phyloP scores from a whole-genome alignment of 2,888 invertebrate species.

The Trissoscelio sp. region DNA sequence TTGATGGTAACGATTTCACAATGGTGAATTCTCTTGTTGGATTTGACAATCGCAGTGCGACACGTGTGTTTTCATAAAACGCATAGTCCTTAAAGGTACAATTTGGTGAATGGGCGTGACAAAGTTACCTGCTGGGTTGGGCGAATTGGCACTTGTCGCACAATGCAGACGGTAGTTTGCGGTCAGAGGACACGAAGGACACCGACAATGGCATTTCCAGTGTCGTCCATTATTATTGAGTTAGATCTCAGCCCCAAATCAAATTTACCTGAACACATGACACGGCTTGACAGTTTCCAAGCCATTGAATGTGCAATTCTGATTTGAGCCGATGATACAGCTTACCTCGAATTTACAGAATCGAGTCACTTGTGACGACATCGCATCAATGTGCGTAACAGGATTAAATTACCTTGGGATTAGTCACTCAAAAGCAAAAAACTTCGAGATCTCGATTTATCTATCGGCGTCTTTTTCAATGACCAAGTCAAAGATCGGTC shows the following conservation, averaged over 20 bases:
- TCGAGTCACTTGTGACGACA: constrained; percentile 73
- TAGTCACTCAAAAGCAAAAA: constrained; percentile 49
- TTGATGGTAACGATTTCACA: constrained; percentile 21
- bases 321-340: constrained; percentile 57
- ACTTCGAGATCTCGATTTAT: constrained; percentile 26
- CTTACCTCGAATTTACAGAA: constrained; percentile 57
- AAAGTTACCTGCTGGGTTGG: constrained; percentile 58
- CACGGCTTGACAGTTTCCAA: constrained; percentile 77
- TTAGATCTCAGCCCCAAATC: constrained; percentile 50
- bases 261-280: constrained; percentile 72
- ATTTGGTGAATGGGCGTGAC: constrained; percentile 69
- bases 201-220: constrained; percentile 67
- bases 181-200: constrained; percentile 70
- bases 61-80: constrained; percentile 41
- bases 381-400: constrained; percentile 76
- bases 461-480: constrained; percentile 22
- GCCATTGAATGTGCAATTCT: constrained; percentile 58
- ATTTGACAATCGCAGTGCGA: constrained; percentile 43
- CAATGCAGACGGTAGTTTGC: constrained; percentile 71
- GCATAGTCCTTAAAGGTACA: constrained; percentile 48
- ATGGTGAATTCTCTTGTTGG: constrained; percentile 6
- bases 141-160: constrained; percentile 75
- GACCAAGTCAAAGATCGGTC: constrained; percentile 24
- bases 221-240: constrained; percentile 68
- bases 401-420: constrained; percentile 76